These are phyloP conservation scores for Morone saxatilis DNA, from an alignment of 2,113 vertebrate species.

Conservation along the genomic window DNA sequence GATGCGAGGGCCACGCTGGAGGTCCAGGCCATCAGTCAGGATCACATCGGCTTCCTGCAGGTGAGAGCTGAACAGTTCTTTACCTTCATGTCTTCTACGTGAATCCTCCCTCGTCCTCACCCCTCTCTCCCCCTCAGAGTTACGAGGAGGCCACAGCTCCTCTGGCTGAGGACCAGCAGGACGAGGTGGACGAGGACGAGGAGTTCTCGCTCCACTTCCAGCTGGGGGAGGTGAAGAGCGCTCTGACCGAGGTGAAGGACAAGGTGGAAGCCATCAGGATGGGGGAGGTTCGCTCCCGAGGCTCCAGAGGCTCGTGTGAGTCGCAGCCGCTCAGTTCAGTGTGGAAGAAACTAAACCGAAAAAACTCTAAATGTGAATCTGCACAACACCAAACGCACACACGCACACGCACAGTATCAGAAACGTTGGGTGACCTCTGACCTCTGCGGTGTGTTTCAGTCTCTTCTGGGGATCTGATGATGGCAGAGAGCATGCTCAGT, in stretches of 20 bases:
- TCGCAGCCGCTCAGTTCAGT: neutral
- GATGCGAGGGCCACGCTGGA: constrained; percentile 74
- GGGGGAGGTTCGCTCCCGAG: constrained; percentile 56
- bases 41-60: constrained; percentile 85
- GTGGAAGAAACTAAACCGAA: too few species aligned
- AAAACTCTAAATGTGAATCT: too few species aligned
- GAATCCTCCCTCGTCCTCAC: neutral
- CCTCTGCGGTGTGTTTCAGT: constrained; percentile 54
- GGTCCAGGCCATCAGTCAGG: constrained; percentile 80
- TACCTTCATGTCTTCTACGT: too few species aligned
- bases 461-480: constrained; percentile 35
- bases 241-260: constrained; percentile 74
- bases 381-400: too few species aligned
- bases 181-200: constrained; percentile 44
- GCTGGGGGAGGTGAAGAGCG: constrained; percentile 74
- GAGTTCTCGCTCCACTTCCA: constrained; percentile 73
- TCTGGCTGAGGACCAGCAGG: constrained; percentile 19
- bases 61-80: constrained; percentile 43
- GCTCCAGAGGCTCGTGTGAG: constrained; percentile 62
- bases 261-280: constrained; percentile 75
- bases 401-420: too few species aligned
- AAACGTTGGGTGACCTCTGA: too few species aligned
- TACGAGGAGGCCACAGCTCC: constrained; percentile 68
- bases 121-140: constrained; percentile 54
- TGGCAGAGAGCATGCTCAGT: constrained; percentile 77